Evolutionary conservation across 2,113 vertebrate species (phyloP).

Genomic region (Coptodon rendalli): DNA sequence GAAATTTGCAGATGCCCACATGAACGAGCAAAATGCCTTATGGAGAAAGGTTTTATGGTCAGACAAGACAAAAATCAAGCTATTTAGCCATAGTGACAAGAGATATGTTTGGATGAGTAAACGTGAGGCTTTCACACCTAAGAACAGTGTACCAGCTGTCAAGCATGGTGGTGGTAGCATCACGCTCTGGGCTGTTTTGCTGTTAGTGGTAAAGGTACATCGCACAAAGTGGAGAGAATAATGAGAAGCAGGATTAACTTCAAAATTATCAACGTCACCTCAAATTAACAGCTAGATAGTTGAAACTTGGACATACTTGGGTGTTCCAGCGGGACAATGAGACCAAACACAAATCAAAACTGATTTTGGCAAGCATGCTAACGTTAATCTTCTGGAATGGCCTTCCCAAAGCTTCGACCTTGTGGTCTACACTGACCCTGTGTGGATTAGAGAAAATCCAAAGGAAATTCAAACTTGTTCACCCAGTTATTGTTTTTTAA

Average conservation of each 20-base stretch:
- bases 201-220: background rate
- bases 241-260: background rate
- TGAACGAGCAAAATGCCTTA: background rate
- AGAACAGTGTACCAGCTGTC: background rate
- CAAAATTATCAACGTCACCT: accelerated
- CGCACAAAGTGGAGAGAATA: background rate
- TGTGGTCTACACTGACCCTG: background rate
- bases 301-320: background rate
- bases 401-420: background rate
- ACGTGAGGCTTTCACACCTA: background rate
- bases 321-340: background rate
- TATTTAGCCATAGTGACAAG: background rate
- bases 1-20: background rate
- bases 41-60: background rate
- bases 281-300: background rate
- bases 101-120: background rate
- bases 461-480: background rate
- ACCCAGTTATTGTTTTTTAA: background rate
- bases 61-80: background rate
- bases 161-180: background rate
- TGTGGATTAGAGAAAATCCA: background rate
- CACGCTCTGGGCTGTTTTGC: background rate
- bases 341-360: background rate
- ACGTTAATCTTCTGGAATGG: background rate
- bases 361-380: background rate